These are phyloP conservation scores for Ferdinandea cuprea DNA, from an alignment of 2,888 invertebrate genomes.

Conservation along the genomic window DNA sequence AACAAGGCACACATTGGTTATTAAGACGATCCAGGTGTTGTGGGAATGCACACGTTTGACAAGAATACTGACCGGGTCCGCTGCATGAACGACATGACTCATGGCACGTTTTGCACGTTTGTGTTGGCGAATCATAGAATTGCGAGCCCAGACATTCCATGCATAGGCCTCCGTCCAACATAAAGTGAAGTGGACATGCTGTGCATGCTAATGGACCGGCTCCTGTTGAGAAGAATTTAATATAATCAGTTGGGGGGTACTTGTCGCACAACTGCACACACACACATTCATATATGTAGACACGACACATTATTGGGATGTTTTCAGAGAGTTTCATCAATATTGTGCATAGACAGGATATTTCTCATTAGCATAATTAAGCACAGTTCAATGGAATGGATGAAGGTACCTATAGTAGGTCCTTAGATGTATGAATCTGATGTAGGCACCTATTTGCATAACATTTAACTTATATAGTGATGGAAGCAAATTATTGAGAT, in stretches of 20 bases:
- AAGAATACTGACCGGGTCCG: slow-evolving; percentile 88
- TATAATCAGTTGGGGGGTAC: slow-evolving; percentile 11
- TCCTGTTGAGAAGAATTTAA: slow-evolving; percentile 81
- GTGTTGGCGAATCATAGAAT: slow-evolving; percentile 88
- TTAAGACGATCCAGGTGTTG: slow-evolving; percentile 88
- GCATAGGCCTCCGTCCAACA: slow-evolving; percentile 89
- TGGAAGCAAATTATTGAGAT: no score
- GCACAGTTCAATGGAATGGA: not conserved
- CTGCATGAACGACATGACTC: slow-evolving; percentile 87
- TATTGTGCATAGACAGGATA: slow-evolving; percentile 28
- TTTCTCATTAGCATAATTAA: slow-evolving; percentile 36
- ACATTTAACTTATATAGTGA: no score
- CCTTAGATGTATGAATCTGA: not conserved
- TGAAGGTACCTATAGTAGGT: not conserved
- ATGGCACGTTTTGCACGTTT: slow-evolving; percentile 88
- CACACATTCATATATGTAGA: not conserved
- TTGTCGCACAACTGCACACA: not conserved
- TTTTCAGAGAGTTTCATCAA: slow-evolving; percentile 25
- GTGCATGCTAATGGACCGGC: slow-evolving; percentile 90
- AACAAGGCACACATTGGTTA: slow-evolving; percentile 91
- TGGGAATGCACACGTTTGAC: slow-evolving; percentile 87
- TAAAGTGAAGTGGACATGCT: slow-evolving; percentile 88
- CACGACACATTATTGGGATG: not conserved
- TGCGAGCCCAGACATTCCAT: slow-evolving; percentile 90
- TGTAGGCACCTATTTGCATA: no score